Evolutionary conservation across 2,113 vertebrate species (phyloP).

Genomic region (Passer montanus): DNA sequence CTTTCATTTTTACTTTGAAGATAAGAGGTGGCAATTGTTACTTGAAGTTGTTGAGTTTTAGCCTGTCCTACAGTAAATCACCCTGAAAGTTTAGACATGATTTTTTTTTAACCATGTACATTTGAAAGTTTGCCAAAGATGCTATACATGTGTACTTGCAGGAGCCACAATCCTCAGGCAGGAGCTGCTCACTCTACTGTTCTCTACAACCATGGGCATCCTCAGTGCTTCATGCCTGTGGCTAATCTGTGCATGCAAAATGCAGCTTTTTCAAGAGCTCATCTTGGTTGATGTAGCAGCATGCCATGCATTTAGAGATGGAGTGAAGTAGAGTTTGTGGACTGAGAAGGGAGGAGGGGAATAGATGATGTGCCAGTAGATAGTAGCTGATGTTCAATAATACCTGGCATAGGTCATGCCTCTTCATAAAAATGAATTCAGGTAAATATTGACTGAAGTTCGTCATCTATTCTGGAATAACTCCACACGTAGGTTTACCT

Average conservation of each 20-base stretch:
- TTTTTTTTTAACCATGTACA: neutral
- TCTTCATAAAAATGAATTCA: neutral
- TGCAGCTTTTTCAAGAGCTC: neutral
- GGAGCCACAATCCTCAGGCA: neutral
- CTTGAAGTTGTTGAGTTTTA: conserved; percentile 37
- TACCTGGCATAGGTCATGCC: neutral
- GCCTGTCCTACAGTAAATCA: conserved; percentile 10
- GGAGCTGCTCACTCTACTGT: neutral
- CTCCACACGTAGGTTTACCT: neutral
- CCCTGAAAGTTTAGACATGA: neutral
- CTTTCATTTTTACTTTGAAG: conserved; percentile 66
- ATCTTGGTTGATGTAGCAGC: neutral
- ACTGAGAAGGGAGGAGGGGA: neutral
- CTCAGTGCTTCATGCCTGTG: neutral
- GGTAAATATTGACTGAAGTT: neutral
- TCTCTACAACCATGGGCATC: neutral
- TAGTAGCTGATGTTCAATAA: neutral
- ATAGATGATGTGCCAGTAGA: neutral
- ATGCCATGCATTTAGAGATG: neutral
- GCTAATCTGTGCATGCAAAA: neutral
- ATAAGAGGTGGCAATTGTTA: conserved; percentile 58
- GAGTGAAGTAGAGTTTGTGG: neutral
- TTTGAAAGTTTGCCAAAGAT: conserved; percentile 9
- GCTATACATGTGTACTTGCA: neutral
- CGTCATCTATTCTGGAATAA: neutral